Percentiles rank a stretch among this genome's conserved stretches.
phyloP scores from a whole-genome alignment of 2,797 vertebrate species.

The Sardinella longiceps region DNA sequence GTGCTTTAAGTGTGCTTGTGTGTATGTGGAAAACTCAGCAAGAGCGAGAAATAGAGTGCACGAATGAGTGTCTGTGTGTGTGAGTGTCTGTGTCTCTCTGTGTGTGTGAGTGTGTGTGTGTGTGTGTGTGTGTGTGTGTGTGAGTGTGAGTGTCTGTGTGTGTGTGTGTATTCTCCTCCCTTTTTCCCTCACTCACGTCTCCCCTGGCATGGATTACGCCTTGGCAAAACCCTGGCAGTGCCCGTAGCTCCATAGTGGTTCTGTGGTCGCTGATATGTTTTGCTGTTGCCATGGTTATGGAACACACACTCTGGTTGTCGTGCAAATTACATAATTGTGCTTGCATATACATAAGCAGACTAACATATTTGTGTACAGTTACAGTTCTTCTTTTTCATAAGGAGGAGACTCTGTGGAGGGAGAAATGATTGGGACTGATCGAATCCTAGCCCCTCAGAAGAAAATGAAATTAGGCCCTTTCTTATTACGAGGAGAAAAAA shows the following conservation, averaged over 20 bases:
- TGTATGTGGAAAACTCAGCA: constrained; percentile 30
- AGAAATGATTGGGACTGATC: constrained; percentile 47
- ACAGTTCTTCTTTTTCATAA: constrained; percentile 29
- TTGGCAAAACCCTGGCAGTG: constrained; percentile 73
- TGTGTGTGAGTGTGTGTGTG: constrained; percentile 41
- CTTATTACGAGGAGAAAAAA: not conserved
- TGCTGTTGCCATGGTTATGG: constrained; percentile 76
- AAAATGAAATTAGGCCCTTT: constrained; percentile 37
- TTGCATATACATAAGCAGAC: constrained; percentile 71
- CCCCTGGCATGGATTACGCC: constrained; percentile 79
- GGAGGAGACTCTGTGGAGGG: not conserved
- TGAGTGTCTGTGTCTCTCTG: too few species aligned
- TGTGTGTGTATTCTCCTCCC: constrained; percentile 62
- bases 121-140: constrained; percentile 42
- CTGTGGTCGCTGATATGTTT: constrained; percentile 78
- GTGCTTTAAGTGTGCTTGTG: constrained; percentile 72
- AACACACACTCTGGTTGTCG: constrained; percentile 59
- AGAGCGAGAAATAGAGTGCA: constrained; percentile 7
- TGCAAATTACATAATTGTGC: constrained; percentile 81
- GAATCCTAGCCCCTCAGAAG: constrained; percentile 44
- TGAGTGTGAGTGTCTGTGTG: constrained; percentile 27
- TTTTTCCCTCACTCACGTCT: constrained; percentile 74
- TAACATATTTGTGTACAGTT: constrained; percentile 64
- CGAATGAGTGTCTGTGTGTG: constrained; percentile 32
- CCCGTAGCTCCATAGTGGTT: constrained; percentile 69